phyloP scores from a whole-genome alignment of 2,888 invertebrate genomes.

The Phortica magna region DNA sequence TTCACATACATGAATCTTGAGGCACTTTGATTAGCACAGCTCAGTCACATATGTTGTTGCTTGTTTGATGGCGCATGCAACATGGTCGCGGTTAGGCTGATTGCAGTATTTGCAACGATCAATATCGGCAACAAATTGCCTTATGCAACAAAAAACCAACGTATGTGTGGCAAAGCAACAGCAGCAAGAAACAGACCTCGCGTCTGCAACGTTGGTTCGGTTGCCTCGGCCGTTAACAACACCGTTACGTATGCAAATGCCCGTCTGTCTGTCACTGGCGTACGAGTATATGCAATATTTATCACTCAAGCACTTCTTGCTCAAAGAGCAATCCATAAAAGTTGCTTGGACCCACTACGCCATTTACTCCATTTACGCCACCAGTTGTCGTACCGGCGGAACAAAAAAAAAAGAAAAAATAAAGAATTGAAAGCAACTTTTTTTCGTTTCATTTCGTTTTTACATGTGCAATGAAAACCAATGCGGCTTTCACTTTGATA shows the following conservation, averaged over 20 bases:
- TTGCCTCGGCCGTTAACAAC: background rate
- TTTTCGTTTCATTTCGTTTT: background rate
- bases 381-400: background rate
- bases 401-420: slow-evolving; percentile 27
- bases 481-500: slow-evolving; percentile 20
- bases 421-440: background rate
- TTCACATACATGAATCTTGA: background rate
- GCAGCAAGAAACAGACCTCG: background rate
- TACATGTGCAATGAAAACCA: slow-evolving; percentile 18
- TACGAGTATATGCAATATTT: slow-evolving; percentile 17
- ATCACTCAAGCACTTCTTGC: slow-evolving; percentile 26
- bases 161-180: background rate
- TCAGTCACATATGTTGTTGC: background rate
- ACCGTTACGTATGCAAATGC: background rate
- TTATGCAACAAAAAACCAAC: background rate
- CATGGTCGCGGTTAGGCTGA: slow-evolving; percentile 11
- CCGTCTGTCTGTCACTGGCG: background rate
- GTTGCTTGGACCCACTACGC: background rate
- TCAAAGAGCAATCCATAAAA: slow-evolving; percentile 14
- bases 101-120: slow-evolving; percentile 1
- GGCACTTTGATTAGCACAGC: background rate
- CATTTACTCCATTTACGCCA: background rate
- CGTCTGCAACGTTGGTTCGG: background rate
- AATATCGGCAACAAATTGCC: slow-evolving; percentile 3
- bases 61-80: slow-evolving; percentile 17